phyloP scores from a whole-genome alignment of 2,113 vertebrate species.

The Ceyx cyanopectus region DNA sequence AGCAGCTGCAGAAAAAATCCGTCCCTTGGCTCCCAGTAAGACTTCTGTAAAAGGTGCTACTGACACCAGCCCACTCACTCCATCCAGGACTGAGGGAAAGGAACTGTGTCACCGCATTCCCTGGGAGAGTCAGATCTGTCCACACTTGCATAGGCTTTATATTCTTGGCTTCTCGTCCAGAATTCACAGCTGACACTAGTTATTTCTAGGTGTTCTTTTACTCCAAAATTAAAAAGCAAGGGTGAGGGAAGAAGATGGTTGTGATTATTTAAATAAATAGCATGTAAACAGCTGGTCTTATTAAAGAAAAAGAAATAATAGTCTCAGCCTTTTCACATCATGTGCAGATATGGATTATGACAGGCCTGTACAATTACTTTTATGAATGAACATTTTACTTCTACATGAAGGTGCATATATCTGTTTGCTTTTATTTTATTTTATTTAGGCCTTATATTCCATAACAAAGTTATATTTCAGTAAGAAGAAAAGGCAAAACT shows the following conservation, averaged over 20 bases:
- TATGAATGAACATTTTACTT: neutral
- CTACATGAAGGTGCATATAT: neutral
- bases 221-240: constrained; percentile 45
- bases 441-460: neutral
- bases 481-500: neutral
- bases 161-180: constrained; percentile 41
- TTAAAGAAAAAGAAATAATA: constrained; percentile 26
- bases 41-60: constrained; percentile 22
- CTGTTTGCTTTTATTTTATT: neutral
- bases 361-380: neutral
- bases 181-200: constrained; percentile 56
- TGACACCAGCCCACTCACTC: neutral
- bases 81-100: fast-evolving
- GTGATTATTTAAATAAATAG: constrained; percentile 59
- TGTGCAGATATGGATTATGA: neutral
- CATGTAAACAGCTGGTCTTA: neutral
- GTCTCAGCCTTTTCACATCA: neutral
- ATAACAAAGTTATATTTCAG: neutral
- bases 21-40: neutral
- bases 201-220: constrained; percentile 53
- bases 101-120: neutral
- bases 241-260: constrained; percentile 5
- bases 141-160: neutral
- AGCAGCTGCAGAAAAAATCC: neutral
- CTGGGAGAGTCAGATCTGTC: neutral